These are phyloP conservation scores for Paralvinella palmiformis DNA, from an alignment of 1,140 invertebrate genomes.

Conservation along the genomic window DNA sequence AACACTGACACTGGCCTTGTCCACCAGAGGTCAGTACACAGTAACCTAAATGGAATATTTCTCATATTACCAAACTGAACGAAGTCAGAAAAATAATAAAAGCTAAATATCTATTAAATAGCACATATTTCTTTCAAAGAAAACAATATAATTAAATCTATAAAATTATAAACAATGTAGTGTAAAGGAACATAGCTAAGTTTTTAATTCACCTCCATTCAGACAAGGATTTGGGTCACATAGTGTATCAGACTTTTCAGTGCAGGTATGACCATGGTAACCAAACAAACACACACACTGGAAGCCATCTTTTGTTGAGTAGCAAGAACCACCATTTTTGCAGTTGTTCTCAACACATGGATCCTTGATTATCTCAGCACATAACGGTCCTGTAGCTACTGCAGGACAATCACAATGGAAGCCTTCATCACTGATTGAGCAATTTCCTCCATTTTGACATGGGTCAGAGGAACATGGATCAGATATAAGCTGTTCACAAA, in stretches of 20 bases:
- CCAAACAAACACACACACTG: slow-evolving; percentile 81
- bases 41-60: background rate
- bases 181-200: slow-evolving; percentile 20
- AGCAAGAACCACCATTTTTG: slow-evolving; percentile 20
- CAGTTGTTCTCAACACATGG: no score
- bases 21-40: background rate
- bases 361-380: no score
- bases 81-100: background rate
- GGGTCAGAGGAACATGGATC: no score
- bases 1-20: background rate
- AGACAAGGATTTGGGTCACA: slow-evolving; percentile 17
- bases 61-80: background rate
- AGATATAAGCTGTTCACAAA: no score
- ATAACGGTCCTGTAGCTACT: no score
- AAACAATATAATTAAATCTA: slow-evolving; percentile 1
- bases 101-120: background rate
- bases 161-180: slow-evolving; percentile 26
- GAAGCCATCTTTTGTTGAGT: slow-evolving; percentile 78
- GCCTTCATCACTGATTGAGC: no score
- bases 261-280: slow-evolving; percentile 49
- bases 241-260: background rate
- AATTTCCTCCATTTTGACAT: no score
- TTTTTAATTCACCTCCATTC: slow-evolving; percentile 19
- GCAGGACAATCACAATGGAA: no score
- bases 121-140: slow-evolving; percentile 20